Evolutionary conservation across 2,888 invertebrate species (phyloP).

Genomic region (Amiota mariae): DNA sequence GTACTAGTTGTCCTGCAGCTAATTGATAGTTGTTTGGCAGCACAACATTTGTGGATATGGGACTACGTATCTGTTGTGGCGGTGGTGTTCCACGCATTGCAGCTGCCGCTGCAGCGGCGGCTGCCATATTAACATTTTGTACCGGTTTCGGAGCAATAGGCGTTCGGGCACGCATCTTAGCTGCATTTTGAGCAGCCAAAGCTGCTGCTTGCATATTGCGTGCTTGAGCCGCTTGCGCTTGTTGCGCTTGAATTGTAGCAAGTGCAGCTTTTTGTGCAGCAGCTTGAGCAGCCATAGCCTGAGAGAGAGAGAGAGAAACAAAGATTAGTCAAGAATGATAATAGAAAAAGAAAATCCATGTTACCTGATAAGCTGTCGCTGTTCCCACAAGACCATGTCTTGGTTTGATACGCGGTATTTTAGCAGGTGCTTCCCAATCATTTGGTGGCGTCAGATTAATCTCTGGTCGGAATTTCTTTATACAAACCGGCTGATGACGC

Average conservation of each 20-base stretch:
- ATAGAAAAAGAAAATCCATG: not conserved
- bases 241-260: slow-evolving; percentile 71
- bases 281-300: slow-evolving; percentile 74
- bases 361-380: slow-evolving; percentile 74
- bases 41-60: slow-evolving; percentile 67
- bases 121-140: slow-evolving; percentile 39
- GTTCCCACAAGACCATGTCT: slow-evolving; percentile 73
- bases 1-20: slow-evolving; percentile 70
- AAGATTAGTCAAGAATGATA: not conserved
- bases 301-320: not conserved
- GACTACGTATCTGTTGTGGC: slow-evolving; percentile 57
- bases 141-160: slow-evolving; percentile 62
- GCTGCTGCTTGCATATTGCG: slow-evolving; percentile 71
- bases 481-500: slow-evolving; percentile 89
- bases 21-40: slow-evolving; percentile 72
- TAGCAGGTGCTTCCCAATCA: slow-evolving; percentile 95
- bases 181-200: slow-evolving; percentile 69
- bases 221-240: slow-evolving; percentile 68
- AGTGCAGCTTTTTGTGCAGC: slow-evolving; percentile 73
- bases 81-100: slow-evolving; percentile 39
- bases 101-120: too few relatives aligned
- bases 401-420: slow-evolving; percentile 81
- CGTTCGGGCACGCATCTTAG: slow-evolving; percentile 69
- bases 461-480: slow-evolving; percentile 91
- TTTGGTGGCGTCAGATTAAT: slow-evolving; percentile 88